A percentile compares a stretch with the other conserved stretches of the same genome.
phyloP scores from a whole-genome alignment of 2,888 invertebrate genomes.

The Dichetophora obliterata region DNA sequence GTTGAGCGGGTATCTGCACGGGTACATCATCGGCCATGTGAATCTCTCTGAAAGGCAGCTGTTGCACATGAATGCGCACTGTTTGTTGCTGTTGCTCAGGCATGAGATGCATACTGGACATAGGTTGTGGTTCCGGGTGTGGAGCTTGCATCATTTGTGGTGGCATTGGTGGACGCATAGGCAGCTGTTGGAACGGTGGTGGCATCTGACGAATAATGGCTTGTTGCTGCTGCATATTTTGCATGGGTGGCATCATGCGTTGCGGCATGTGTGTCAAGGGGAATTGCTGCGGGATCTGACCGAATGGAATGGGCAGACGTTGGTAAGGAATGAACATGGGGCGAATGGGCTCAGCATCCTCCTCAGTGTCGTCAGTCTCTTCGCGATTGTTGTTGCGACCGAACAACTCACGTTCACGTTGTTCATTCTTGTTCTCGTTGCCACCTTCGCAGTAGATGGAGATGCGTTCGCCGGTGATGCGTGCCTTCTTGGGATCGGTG shows the following conservation, averaged over 20 bases:
- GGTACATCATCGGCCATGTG: constrained; percentile 67
- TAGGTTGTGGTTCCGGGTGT: constrained; percentile 67
- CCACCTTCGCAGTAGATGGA: constrained; percentile 91
- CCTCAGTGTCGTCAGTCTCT: constrained; percentile 62
- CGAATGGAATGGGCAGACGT: constrained; percentile 71
- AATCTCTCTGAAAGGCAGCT: constrained; percentile 70
- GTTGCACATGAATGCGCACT: constrained; percentile 70
- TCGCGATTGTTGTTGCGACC: constrained; percentile 55
- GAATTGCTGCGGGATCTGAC: constrained; percentile 72
- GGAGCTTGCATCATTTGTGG: constrained; percentile 70
- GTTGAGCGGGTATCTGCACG: constrained; percentile 61
- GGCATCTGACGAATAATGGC: constrained; percentile 65
- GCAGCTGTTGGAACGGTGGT: constrained; percentile 68
- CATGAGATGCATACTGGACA: constrained; percentile 36
- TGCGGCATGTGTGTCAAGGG: constrained; percentile 72
- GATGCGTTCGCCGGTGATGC: constrained; percentile 86
- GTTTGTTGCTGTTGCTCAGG: constrained; percentile 57
- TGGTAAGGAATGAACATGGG: constrained; percentile 69
- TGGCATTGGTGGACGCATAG: constrained; percentile 68
- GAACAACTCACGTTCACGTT: constrained; percentile 45
- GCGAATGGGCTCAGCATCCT: constrained; percentile 67
- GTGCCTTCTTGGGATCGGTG: constrained; percentile 80
- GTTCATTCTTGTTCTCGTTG: constrained; percentile 57
- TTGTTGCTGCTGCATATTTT: constrained; percentile 55
- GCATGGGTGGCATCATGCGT: constrained; percentile 63